phyloP scores from a whole-genome alignment of 2,113 vertebrate species.

The Oryzias melastigma region DNA sequence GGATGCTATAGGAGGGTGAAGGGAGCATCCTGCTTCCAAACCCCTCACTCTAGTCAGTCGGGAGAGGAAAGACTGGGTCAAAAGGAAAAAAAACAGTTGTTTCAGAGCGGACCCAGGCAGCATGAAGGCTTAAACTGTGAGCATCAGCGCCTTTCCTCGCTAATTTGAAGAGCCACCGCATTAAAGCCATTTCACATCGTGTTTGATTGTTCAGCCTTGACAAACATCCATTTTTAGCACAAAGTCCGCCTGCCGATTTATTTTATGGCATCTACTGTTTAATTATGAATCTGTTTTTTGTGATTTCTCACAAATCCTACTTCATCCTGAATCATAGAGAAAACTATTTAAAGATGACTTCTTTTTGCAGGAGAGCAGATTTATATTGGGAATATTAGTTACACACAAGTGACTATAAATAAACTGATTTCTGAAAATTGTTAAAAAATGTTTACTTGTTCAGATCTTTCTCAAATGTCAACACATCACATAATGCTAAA shows the following conservation, averaged over 20 bases:
- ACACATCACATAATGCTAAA: too few relatives aligned
- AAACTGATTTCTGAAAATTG: too few relatives aligned
- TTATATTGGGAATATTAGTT: not conserved
- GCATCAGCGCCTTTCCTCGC: not conserved
- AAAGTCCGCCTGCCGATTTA: conserved; percentile 1
- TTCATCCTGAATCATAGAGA: not conserved
- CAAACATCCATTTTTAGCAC: conserved; percentile 54
- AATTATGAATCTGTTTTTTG: conserved; percentile 27
- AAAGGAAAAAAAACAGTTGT: conserved; percentile 7
- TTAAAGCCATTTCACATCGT: conserved; percentile 39
- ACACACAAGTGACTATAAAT: too few relatives aligned
- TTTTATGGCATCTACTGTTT: too few relatives aligned
- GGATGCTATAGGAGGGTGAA: conserved; percentile 26
- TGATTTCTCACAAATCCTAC: not conserved
- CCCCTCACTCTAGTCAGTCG: conserved; percentile 49
- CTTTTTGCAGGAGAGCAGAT: not conserved
- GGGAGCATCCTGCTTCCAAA: conserved; percentile 46
- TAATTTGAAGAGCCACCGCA: too few relatives aligned
- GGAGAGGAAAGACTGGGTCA: conserved; percentile 33
- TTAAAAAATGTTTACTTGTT: too few relatives aligned
- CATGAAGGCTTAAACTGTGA: not conserved
- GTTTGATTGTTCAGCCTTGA: conserved; percentile 59
- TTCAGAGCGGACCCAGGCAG: conserved; percentile 2
- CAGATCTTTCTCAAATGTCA: too few relatives aligned
- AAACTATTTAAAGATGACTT: not conserved